Base-by-base conservation (phyloP, 2,797 vertebrate genomes). In the Clamator glandarius region DNA sequence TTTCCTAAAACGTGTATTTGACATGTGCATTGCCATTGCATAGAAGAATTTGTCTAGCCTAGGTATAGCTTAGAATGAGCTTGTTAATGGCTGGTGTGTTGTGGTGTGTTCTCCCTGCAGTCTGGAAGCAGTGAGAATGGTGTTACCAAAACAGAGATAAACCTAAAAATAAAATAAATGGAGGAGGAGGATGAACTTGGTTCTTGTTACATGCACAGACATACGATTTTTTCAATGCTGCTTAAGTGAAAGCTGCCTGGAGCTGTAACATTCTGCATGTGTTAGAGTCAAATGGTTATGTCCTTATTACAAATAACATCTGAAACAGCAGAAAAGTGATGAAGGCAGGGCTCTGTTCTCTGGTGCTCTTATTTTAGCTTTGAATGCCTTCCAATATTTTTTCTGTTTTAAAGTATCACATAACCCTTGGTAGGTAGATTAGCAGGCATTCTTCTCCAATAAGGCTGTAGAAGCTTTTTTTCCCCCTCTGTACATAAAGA, bases 351-450 rank as follows among this genome's bases (percentile, higher is more conserved):
- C 58, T 89, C 36, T 92, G 41, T 67, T 82, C 61, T 70, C 82
- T 89, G 41, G 12, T 5, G 41, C 52, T 84, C 41, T 35, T 31
- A 78, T 76, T 77, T 77, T 78, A 31, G 7, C 61, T 92, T 92
- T 92, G 72, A 94, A 46, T 50, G 23, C 36, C 50, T 87, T 92
- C 58, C 78, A 84, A 29, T 48, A 39, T 19, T 16, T 25, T 46
- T 50, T 52, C 61, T 67, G 31, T 89, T 89, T 67, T 35, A 0
- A 62, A 50, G 42, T 82, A 35, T 80, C 61, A 57, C 13, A n/a
- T 92, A 93, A 89, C 78, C 50, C 70, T 74, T 82, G 28, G 20
- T 72, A 59, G 36, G 16, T 87, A 70, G 89, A 93, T 83, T 80
- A 80, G 16, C 31, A 74, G 78, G 41, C 52, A 29, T 93, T 70